Evolutionary conservation across 2,888 invertebrate species (phyloP), one percentile per base, ranked within the genome.

Genomic region (Pseudolycoriella hygida): DNA sequence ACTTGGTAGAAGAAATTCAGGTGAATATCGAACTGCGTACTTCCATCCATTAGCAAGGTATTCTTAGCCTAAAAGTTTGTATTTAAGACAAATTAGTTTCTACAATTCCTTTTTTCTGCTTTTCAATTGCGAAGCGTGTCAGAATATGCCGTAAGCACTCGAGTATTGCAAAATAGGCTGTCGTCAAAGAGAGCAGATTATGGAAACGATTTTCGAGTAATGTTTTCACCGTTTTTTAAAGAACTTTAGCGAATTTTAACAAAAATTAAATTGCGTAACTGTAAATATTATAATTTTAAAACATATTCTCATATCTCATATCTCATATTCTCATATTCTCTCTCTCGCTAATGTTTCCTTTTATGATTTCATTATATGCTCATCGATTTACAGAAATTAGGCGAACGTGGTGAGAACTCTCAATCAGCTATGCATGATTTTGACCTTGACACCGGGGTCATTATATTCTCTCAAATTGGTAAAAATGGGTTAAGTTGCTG

Each of bases 11-110:
- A 56, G 62, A 0, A 59, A 63, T 2, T 31, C 55, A 0, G 70
- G 76, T 51, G 74, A 75, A 12, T 73, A 67, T 54, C 71, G 76
- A 43, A 70, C 69, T 1, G 72, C 80, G 0, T 83, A 76, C 64
- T 87, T 86, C 69, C 86, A 87, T 57, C 71, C 86, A 0, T 72
- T 87, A 73, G 73, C 81, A 40, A n/a, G n/a, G n/a, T n/a, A n/a
- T n/a, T n/a, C n/a, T n/a, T n/a, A n/a, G n/a, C n/a, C n/a, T n/a
- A n/a, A n/a, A n/a, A n/a, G n/a, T n/a, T n/a, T n/a, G n/a, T n/a
- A n/a, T n/a, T n/a, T n/a, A n/a, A n/a, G n/a, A n/a, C n/a, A n/a
- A n/a, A n/a, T n/a, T n/a, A n/a, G n/a, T n/a, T n/a, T n/a, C n/a
- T n/a, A n/a, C n/a, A n/a, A n/a, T n/a, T n/a, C n/a, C n/a, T n/a